Evolutionary conservation across 2,888 invertebrate species (phyloP).

Genomic region (Apeira syringaria): DNA sequence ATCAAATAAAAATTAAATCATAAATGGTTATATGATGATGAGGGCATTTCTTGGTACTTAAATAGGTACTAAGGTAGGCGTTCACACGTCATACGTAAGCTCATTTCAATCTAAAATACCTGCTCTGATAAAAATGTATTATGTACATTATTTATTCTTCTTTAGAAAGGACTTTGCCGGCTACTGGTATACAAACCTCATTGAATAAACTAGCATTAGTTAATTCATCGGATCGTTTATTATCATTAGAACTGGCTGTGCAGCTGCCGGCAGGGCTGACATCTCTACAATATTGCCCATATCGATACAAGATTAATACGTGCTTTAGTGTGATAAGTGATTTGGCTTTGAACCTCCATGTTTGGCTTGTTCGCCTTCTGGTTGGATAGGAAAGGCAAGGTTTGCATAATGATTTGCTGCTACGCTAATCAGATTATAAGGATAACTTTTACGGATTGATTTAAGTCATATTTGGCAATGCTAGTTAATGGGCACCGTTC

Average conservation of each 20-base stretch:
- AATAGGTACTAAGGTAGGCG: too few relatives aligned
- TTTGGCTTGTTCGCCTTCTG: slow-evolving; percentile 15
- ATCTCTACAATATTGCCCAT: slow-evolving; percentile 24
- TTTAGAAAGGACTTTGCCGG: slow-evolving; percentile 27
- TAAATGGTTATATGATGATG: too few relatives aligned
- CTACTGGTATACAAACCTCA: slow-evolving; percentile 29
- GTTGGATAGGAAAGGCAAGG: slow-evolving; percentile 17
- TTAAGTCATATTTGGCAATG: too few relatives aligned
- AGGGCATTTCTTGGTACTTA: too few relatives aligned
- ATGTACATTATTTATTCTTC: slow-evolving; percentile 6
- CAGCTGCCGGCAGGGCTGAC: slow-evolving; percentile 27
- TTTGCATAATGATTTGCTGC: slow-evolving; percentile 24
- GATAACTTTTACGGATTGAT: slow-evolving; percentile 13
- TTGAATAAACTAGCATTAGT: slow-evolving; percentile 17
- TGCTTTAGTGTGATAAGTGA: slow-evolving; percentile 13
- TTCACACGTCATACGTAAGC: too few relatives aligned
- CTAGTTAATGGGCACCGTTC: too few relatives aligned
- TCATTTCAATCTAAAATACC: too few relatives aligned
- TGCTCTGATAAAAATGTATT: too few relatives aligned
- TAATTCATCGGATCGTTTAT: slow-evolving; percentile 41
- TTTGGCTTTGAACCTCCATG: slow-evolving; percentile 19
- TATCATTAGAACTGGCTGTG: slow-evolving; percentile 40
- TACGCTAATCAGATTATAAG: slow-evolving; percentile 26
- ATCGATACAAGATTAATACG: slow-evolving; percentile 21
- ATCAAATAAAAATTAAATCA: too few relatives aligned